phyloP scores from a whole-genome alignment of 2,113 vertebrate genomes.

The Oceanites oceanicus region DNA sequence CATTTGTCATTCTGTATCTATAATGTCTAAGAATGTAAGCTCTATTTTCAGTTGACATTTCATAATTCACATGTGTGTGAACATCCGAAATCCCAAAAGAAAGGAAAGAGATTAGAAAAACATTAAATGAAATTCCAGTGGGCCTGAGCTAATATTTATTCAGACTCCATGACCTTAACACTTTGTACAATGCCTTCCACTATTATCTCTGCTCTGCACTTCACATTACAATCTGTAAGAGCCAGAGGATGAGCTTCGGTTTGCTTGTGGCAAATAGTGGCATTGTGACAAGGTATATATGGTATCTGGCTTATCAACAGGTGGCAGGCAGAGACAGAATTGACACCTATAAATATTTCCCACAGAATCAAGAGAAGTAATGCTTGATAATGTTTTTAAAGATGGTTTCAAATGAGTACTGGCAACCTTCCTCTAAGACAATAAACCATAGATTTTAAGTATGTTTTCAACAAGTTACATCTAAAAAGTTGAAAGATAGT shows the following conservation, averaged over 20 bases:
- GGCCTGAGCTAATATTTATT: constrained; percentile 34
- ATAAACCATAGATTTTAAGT: background rate
- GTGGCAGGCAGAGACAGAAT: background rate
- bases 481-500: background rate
- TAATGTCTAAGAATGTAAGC: background rate
- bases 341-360: background rate
- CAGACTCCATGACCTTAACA: constrained; percentile 11
- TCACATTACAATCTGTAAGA: background rate
- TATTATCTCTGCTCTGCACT: background rate
- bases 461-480: background rate
- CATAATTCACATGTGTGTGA: background rate
- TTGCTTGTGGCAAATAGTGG: background rate
- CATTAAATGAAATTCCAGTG: background rate
- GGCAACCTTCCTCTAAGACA: background rate
- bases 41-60: constrained; percentile 16
- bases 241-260: background rate
- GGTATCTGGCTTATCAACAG: constrained; percentile 9
- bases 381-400: background rate
- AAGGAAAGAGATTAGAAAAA: constrained; percentile 28
- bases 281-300: background rate
- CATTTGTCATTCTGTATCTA: background rate
- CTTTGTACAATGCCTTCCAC: background rate
- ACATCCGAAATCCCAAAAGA: constrained; percentile 1
- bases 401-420: background rate
- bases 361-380: background rate